These are phyloP conservation scores for Morpho deidamia DNA, from an alignment of 2,888 invertebrate genomes.

Conservation along the genomic window DNA sequence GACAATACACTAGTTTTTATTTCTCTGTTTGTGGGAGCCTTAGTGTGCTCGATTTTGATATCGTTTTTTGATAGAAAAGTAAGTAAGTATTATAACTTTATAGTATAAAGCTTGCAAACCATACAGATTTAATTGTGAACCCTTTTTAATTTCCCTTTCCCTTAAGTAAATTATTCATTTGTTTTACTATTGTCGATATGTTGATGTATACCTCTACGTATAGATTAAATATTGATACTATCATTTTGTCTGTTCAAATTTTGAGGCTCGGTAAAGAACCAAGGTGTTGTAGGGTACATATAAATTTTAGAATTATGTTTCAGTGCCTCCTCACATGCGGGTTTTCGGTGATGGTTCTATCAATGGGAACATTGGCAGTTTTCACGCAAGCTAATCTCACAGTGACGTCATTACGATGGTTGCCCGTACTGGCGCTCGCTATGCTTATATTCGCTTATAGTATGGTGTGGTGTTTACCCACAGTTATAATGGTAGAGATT, in stretches of 20 bases:
- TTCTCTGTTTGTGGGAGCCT: conserved; percentile 41
- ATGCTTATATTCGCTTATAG: conserved; percentile 51
- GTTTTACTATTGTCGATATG: too few relatives aligned
- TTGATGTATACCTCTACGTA: too few relatives aligned
- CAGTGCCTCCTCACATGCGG: conserved; percentile 53
- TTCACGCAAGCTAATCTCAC: conserved; percentile 54
- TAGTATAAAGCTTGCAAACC: too few relatives aligned
- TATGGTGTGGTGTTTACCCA: conserved; percentile 47
- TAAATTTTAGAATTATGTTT: conserved; percentile 20
- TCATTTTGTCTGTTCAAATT: too few relatives aligned
- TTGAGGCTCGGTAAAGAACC: too few relatives aligned
- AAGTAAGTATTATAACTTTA: conserved; percentile 22
- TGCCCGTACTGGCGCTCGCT: conserved; percentile 43
- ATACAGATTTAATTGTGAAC: too few relatives aligned
- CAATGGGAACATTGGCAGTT: conserved; percentile 54
- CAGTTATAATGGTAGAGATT: conserved; percentile 46
- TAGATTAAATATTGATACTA: too few relatives aligned
- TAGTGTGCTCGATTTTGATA: conserved; percentile 30
- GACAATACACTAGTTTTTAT: conserved; percentile 39
- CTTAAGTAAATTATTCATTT: too few relatives aligned
- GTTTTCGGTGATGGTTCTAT: conserved; percentile 47
- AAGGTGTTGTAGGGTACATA: too few relatives aligned
- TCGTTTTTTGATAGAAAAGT: conserved; percentile 52
- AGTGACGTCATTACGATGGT: conserved; percentile 39
- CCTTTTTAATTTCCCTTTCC: too few relatives aligned